phyloP scores from a whole-genome alignment of 2,888 invertebrate species.

The Theristus sp. region DNA sequence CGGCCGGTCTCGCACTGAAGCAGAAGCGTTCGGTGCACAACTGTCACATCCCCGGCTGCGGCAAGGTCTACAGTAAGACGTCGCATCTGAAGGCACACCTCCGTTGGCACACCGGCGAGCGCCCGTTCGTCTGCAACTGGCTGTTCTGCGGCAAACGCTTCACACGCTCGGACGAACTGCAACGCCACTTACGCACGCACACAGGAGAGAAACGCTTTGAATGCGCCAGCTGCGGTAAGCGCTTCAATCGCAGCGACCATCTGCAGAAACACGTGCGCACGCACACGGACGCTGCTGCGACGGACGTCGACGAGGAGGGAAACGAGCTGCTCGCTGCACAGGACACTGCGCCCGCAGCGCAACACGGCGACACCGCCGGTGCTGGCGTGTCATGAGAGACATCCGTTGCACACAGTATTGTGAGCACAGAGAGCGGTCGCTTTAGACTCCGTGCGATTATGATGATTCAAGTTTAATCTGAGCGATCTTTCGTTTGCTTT shows the following conservation, averaged over 20 bases:
- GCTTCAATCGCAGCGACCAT: slow-evolving; percentile 93
- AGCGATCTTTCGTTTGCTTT: no score
- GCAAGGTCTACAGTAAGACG: slow-evolving; percentile 65
- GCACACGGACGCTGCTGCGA: slow-evolving; percentile 38
- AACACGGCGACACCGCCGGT: no score
- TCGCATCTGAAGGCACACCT: slow-evolving; percentile 94
- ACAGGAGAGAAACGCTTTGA: slow-evolving; percentile 57
- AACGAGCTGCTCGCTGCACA: no score
- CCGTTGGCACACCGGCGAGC: slow-evolving; percentile 90
- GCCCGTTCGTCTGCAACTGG: slow-evolving; percentile 93
- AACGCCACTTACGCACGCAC: slow-evolving; percentile 56
- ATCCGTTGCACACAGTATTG: no score
- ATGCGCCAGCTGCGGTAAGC: slow-evolving; percentile 78
- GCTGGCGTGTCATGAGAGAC: no score
- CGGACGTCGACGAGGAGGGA: no score
- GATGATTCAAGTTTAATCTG: no score
- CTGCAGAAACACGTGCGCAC: slow-evolving; percentile 91
- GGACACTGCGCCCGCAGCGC: no score
- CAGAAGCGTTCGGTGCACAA: slow-evolving; percentile 44
- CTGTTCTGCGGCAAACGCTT: slow-evolving; percentile 81
- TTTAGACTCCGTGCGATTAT: no score
- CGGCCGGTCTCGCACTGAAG: background rate
- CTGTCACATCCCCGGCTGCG: slow-evolving; percentile 84
- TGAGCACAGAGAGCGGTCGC: no score
- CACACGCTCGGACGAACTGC: slow-evolving; percentile 84